Percentiles rank a stretch among this genome's conserved stretches.
Conservation (phyloP, 1,140 invertebrate genomes). For the Megalonaias nervosa region DNA sequence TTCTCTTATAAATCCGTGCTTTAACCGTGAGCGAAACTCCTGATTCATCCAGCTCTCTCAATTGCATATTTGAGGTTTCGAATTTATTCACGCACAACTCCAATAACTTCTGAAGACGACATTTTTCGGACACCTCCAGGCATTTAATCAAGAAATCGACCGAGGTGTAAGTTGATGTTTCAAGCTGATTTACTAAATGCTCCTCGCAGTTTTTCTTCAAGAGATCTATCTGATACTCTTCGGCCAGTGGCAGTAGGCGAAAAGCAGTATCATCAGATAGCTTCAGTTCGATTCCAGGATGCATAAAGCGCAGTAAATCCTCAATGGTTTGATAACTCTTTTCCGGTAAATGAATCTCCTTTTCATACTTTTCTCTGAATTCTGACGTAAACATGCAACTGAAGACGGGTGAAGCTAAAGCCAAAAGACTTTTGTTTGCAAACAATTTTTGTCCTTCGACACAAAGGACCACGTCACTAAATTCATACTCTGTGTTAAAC, state of each 20-base stretch:
- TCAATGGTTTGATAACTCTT: slow-evolving; percentile 13
- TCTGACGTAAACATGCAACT: slow-evolving; percentile 28
- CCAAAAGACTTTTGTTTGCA: slow-evolving; percentile 14
- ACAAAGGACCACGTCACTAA: slow-evolving; percentile 16
- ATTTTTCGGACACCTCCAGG: slow-evolving; percentile 13
- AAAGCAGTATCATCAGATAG: slow-evolving; percentile 18
- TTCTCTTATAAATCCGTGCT: slow-evolving; percentile 9
- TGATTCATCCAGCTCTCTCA: slow-evolving; percentile 14
- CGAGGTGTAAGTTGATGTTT: neutral
- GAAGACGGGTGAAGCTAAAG: slow-evolving; percentile 26
- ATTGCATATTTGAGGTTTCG: slow-evolving; percentile 6
- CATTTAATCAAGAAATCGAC: slow-evolving; percentile 11
- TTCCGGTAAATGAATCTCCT: slow-evolving; percentile 17
- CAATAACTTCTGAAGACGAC: neutral
- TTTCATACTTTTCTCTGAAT: slow-evolving; percentile 18
- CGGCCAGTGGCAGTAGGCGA: slow-evolving; percentile 12
- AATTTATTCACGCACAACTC: neutral
- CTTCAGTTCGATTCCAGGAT: slow-evolving; percentile 19
- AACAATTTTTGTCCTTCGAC: slow-evolving; percentile 9
- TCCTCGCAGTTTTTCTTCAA: slow-evolving; percentile 22
- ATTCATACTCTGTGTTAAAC: slow-evolving; percentile 12
- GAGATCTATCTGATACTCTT: slow-evolving; percentile 20
- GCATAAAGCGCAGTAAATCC: slow-evolving; percentile 20
- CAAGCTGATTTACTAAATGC: neutral
- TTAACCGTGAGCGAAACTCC: slow-evolving; percentile 11